Conservation (phyloP, 2,113 vertebrate species). For the Symphodus melops region DNA sequence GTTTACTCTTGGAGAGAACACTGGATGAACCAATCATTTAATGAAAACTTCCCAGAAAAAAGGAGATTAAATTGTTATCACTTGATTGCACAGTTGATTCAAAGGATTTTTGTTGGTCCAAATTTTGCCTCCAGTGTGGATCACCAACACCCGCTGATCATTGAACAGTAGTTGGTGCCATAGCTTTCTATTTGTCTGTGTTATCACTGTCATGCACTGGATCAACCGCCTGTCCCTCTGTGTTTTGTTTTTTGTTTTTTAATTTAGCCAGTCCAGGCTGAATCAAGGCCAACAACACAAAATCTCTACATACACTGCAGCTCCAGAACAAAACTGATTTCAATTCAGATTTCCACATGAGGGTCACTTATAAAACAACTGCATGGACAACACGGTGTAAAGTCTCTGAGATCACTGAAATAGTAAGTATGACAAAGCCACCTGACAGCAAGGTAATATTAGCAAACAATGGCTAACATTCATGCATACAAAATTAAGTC, state of each 20-base stretch:
- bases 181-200: conserved; percentile 64
- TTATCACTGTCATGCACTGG: conserved; percentile 59
- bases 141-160: conserved; percentile 37
- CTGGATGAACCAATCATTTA: conserved; percentile 33
- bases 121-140: conserved; percentile 35
- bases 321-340: conserved; percentile 18
- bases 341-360: conserved; percentile 1
- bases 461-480: not conserved
- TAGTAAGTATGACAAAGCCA: not conserved
- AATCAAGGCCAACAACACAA: conserved; percentile 29
- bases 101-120: conserved; percentile 47
- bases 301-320: not conserved
- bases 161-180: conserved; percentile 19
- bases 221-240: conserved; percentile 32
- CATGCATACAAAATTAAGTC: not conserved
- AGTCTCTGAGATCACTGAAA: not conserved
- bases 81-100: conserved; percentile 67
- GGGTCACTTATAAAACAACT: not conserved
- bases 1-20: not conserved
- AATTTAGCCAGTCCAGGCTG: conserved; percentile 51
- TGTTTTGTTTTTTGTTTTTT: conserved; percentile 41
- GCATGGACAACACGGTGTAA: conserved; percentile 13
- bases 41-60: conserved; percentile 43
- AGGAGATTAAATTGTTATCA: conserved; percentile 67
- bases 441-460: conserved; percentile 3